Percentiles rank a stretch among this genome's conserved stretches.
Evolutionary conservation across 2,797 vertebrate species (phyloP).

Genomic region (Phrynocephalus forsythii): DNA sequence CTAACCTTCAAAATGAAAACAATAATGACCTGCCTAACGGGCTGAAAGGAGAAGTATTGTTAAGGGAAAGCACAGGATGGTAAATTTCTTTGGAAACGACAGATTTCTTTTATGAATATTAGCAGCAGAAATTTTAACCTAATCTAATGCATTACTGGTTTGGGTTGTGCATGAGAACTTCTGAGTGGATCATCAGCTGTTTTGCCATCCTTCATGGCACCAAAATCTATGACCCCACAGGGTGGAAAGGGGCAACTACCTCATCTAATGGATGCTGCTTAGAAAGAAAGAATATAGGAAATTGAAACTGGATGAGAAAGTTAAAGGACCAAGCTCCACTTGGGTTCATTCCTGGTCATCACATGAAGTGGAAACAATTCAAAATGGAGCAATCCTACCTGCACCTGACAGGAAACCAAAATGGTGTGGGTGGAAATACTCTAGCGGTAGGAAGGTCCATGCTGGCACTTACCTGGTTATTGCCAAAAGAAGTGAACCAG

Average conservation of each 20-base stretch:
- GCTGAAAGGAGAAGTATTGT: neutral
- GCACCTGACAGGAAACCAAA: no score
- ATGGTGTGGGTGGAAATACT: no score
- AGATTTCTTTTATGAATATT: neutral
- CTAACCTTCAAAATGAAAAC: neutral
- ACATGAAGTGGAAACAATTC: no score
- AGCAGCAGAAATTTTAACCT: neutral
- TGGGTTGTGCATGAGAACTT: neutral
- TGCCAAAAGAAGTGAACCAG: neutral
- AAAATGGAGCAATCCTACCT: no score
- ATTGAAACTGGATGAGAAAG: no score
- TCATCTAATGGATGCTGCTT: neutral
- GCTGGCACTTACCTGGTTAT: no score
- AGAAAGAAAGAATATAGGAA: no score
- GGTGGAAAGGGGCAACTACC: neutral
- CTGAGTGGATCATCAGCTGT: neutral
- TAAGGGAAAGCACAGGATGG: neutral
- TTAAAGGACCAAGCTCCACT: no score
- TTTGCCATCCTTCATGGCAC: neutral
- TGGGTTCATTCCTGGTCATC: no score
- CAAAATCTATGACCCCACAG: neutral
- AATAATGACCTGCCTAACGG: no score
- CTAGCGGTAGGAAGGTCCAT: no score
- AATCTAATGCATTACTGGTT: neutral
- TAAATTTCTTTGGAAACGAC: neutral